Evolutionary conservation across 2,113 vertebrate species (phyloP).

Genomic region (Rhynchopsitta pachyrhyncha): DNA sequence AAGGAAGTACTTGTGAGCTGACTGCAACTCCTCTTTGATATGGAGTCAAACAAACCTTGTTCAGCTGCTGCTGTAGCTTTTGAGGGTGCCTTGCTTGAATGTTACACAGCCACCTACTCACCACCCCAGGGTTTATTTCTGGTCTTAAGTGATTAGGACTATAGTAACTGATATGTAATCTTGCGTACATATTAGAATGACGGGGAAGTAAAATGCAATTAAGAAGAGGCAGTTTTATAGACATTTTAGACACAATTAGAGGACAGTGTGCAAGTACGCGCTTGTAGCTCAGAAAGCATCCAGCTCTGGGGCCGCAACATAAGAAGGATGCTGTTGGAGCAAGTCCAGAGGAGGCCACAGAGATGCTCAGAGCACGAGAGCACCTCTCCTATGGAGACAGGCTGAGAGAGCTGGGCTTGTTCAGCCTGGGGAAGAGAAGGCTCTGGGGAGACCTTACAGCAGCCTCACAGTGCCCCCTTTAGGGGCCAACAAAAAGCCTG

Average conservation of each 20-base stretch:
- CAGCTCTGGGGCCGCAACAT: not conserved
- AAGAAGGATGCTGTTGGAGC: not conserved
- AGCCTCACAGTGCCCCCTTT: not conserved
- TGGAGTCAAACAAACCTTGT: not conserved
- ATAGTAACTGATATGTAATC: not conserved
- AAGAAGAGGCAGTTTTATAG: not conserved
- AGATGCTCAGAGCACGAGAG: not conserved
- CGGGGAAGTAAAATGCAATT: not conserved
- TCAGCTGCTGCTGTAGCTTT: not conserved
- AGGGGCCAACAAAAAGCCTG: not conserved
- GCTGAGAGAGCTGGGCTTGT: not conserved
- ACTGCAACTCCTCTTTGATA: not conserved
- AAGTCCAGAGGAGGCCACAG: not conserved
- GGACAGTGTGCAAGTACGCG: not conserved
- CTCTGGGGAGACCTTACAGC: not conserved
- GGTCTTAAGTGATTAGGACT: not conserved
- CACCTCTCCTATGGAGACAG: not conserved
- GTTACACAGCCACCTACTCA: not conserved
- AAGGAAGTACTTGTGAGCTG: not conserved
- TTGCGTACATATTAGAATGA: fast-evolving
- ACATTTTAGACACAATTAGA: too few species aligned
- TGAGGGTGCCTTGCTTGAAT: fast-evolving
- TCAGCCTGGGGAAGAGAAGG: not conserved
- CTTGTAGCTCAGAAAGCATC: not conserved
- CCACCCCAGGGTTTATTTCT: not conserved